Evolutionary conservation across 2,113 vertebrate genomes (phyloP).

Genomic region (Pygoscelis antarcticus): DNA sequence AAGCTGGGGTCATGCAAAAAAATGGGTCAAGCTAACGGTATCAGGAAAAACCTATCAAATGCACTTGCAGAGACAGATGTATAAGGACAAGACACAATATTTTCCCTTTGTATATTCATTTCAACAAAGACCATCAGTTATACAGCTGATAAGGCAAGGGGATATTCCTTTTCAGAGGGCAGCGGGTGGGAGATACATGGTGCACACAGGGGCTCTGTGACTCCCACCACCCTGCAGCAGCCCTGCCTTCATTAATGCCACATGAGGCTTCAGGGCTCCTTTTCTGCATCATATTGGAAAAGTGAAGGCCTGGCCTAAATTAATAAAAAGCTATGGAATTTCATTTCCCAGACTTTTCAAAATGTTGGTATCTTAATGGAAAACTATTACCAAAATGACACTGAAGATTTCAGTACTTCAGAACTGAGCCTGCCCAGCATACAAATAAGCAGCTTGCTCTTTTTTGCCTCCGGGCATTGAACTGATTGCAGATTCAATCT

Average conservation of each 20-base stretch:
- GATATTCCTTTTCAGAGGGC: background rate
- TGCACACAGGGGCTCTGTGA: background rate
- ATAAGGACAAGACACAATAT: background rate
- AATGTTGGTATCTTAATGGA: background rate
- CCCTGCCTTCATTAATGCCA: background rate
- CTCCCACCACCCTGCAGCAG: background rate
- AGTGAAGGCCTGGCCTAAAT: background rate
- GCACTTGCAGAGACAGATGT: background rate
- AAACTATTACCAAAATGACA: background rate
- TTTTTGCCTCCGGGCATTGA: background rate
- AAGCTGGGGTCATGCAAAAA: background rate
- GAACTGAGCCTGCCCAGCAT: background rate
- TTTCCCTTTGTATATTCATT: background rate
- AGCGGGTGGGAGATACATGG: fast-evolving
- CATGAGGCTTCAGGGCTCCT: background rate
- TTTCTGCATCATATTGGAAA: background rate
- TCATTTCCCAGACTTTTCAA: background rate
- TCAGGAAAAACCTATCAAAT: background rate
- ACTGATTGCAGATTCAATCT: background rate
- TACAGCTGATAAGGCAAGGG: background rate
- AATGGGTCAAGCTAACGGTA: background rate
- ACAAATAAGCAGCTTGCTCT: background rate
- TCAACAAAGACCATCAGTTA: background rate
- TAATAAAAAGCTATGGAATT: background rate
- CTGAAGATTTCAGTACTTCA: background rate